Percentiles rank a stretch among this genome's conserved stretches.
These are phyloP conservation scores for Branchellion lobata DNA, from an alignment of 2,888 invertebrate species.

Conservation along the genomic window DNA sequence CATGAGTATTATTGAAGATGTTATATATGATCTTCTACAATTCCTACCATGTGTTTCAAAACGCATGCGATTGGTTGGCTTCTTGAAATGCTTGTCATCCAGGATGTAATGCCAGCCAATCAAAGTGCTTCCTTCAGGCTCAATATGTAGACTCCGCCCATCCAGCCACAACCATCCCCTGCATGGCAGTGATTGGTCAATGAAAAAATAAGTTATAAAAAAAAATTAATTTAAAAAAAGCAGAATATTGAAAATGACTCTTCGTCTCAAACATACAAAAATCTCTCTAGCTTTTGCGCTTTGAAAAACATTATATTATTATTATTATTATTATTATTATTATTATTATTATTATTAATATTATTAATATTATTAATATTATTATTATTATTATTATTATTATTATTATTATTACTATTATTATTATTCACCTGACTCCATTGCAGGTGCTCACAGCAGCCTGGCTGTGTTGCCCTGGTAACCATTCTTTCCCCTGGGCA, in stretches of 20 bases:
- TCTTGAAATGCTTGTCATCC: background rate
- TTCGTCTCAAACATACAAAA: too few species aligned
- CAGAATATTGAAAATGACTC: too few species aligned
- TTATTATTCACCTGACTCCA: constrained; percentile 10
- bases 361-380: too few species aligned
- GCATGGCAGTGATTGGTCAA: background rate
- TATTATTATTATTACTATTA: too few species aligned
- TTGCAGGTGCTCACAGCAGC: constrained; percentile 7
- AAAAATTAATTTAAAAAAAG: background rate
- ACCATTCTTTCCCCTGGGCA: too few species aligned
- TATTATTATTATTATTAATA: too few species aligned
- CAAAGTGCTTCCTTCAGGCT: background rate
- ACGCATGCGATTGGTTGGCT: background rate
- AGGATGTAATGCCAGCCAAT: constrained; percentile 11
- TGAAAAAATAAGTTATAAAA: background rate
- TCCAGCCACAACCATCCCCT: background rate
- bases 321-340: too few species aligned
- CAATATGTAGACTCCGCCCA: constrained; percentile 8
- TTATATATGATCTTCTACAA: too few species aligned
- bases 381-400: too few species aligned
- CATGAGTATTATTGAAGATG: too few species aligned
- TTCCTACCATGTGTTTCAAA: background rate
- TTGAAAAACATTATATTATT: too few species aligned
- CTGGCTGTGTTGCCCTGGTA: background rate
- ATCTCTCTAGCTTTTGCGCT: too few species aligned